Base-by-base conservation (phyloP, 2,113 vertebrate genomes). In the Mandrillus leucophaeus region DNA sequence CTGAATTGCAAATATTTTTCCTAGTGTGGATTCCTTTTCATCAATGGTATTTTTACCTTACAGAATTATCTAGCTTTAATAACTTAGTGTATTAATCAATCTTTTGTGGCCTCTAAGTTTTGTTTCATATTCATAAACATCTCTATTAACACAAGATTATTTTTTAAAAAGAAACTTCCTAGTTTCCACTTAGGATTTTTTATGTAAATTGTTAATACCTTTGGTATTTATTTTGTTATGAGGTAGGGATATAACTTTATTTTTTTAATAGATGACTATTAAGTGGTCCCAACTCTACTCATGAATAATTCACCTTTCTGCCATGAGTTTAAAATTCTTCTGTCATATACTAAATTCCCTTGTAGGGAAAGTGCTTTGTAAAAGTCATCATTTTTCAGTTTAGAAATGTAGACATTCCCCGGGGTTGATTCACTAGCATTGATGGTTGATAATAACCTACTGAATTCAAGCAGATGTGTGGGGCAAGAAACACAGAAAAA, bases 41-140 rank as follows among this genome's bases (percentile, higher is more conserved):
- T 81, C 81, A 78, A 81, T 88, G 57, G 61, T 38, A 70, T 59
- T 80, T 93, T 85, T 66, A 38, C 32, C n/a, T 79, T 79, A 64
- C 1, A 80, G 5, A 96, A 68, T 79, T 94, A n/a, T 93, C 32
- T 96, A 79, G 61, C 61, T 94, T 96, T 95, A 87, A 75, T 64
- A 94, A 92, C 66, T 87, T 48, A 57, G 11, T 92, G 23, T 79
- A 78, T 92, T 80, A 70, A 85, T 50, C 14, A 83, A 48, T 78
- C 30, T 80, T 81, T 73, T 94, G 50, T 88, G 50, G 38, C 52
- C 11, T 72, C 78, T 79, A 90, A 9, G 5, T 52, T 90, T 90
- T 90, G 20, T 75, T 76, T 94, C 7, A 59, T 88, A 78, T 30
- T 92, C 82, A 82, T 59, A 90, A 92, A 45, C 10, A 8, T 86